Base-by-base conservation (phyloP, 1,140 invertebrate species). In the Cryptotermes secundus region DNA sequence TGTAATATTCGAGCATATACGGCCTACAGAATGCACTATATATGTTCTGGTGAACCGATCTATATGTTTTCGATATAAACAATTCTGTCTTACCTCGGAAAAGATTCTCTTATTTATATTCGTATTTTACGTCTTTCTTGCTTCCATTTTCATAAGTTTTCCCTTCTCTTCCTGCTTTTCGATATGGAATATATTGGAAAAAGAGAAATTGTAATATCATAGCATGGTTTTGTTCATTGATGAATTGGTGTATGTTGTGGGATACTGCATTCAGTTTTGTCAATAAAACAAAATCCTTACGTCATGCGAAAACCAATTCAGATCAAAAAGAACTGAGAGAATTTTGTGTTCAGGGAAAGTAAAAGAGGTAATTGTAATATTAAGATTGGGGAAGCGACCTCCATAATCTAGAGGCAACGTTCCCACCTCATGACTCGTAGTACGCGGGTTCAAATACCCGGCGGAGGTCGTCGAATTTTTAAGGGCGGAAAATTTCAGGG, bases 41-140 rank as follows among this genome's bases (percentile, higher is more conserved):
- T 72, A 72, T 72, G 14, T 72, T 72, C 19, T n/a, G 7, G 59
- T n/a, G 59, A 72, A 72, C n/a, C 26, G 3, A 14, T 72, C 59
- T 72, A 72, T 72, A 72, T 26, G 26, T 31, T 72, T 72, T 72
- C 59, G 59, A 65, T 65, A n/a, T 7, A 72, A 31, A 72, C 59
- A 72, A 72, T 72, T 72, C 59, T 59, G 7, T n/a, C 53, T 72
- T 72, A 9, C 59, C 31, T 72, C 59, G 4, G 59, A n/a, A 72
- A 31, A 72, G 59, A 72, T 72, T 72, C 59, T 72, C 26, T 72
- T 72, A 72, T 72, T 72, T 72, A 65, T 72, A 31, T 72, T 72
- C 59, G 2, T 72, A 72, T 72, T 72, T 72, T 72, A 72, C n/a
- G 19, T 72, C n/a, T n/a, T 31, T 49, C 45, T 49, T 49, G 19